phyloP scores from a whole-genome alignment of 2,113 vertebrate genomes.

The Ibidorhyncha struthersii region DNA sequence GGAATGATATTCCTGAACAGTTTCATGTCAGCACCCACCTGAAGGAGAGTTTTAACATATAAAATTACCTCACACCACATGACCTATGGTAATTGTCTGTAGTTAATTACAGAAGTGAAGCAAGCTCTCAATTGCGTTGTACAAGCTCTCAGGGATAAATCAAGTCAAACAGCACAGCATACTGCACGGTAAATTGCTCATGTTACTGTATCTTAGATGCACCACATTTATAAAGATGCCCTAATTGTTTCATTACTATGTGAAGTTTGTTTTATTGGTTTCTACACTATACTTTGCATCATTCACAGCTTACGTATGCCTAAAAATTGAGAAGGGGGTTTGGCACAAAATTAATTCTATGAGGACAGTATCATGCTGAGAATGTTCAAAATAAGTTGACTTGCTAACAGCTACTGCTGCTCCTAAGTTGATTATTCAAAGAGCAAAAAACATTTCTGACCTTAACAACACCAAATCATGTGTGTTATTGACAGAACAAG shows the following conservation, averaged over 20 bases:
- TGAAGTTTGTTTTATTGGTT: not conserved
- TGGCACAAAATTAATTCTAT: not conserved
- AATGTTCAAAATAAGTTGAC: not conserved
- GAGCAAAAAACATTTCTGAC: not conserved
- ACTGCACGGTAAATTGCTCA: not conserved
- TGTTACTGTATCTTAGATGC: not conserved
- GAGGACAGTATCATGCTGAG: not conserved
- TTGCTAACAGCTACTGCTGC: not conserved
- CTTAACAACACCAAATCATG: not conserved
- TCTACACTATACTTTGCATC: not conserved
- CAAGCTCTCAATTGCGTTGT: not conserved
- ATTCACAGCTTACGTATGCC: not conserved
- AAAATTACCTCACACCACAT: not conserved
- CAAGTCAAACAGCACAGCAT: not conserved
- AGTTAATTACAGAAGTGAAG: not conserved
- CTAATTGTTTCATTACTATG: not conserved
- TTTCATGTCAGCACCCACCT: not conserved
- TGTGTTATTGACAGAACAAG: not conserved
- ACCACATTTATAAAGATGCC: not conserved
- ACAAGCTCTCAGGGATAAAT: not conserved
- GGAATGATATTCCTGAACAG: not conserved
- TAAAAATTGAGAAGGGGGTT: not conserved
- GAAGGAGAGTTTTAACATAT: not conserved
- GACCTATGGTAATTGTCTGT: not conserved
- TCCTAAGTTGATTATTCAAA: not conserved